Base-by-base conservation (phyloP, 2,113 vertebrate genomes). In the Campylorhamphus procurvoides region DNA sequence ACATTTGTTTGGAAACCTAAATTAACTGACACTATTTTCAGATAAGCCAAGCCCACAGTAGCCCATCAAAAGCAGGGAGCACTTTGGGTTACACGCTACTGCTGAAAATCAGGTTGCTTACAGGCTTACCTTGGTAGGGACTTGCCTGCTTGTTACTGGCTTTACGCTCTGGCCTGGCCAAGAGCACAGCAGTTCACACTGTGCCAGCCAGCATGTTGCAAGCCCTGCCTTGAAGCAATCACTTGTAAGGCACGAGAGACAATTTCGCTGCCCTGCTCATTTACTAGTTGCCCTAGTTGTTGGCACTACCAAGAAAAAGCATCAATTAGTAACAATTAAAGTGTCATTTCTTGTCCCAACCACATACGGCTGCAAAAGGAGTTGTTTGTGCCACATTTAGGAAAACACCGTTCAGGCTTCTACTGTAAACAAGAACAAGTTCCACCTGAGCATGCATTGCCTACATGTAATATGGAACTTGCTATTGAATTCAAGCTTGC, bases 251-350 rank as follows among this genome's bases (percentile, higher is more conserved):
- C 93, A 95, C 8, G 13, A 87, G 91, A 93, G 87, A 84, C 75
- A 89, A 95, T 92, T 92, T 82, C 1, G 2, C 69, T 84, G 68
- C 77, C 77, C 64, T 89, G 47, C 77, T 92, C 89, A 75, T 94
- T 88, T 93, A 77, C 29, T 88, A 39, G 68, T 81, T 95, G 91
- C 83, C 94, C 94, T 86, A 87, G 86, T 95, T 95, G 92, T 73
- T 87, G 76, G 82, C 72, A 90, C 46, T 66, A 94, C 56, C 68
- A 92, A 90, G 88, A 97, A 96, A 96, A 95, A 90, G 95, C 80
- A 94, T 81, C 93, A 96, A 94, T 95, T 97, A 97, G 86, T 93
- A 93, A 92, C 93, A 95, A 96, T 93, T 95, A 90, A 93, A 94
- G 62, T 77, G 80, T 78, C 89, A 64, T 84, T 55, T 94, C 90